Conservation (phyloP, 1,140 invertebrate genomes). For the Drosophila erecta region DNA sequence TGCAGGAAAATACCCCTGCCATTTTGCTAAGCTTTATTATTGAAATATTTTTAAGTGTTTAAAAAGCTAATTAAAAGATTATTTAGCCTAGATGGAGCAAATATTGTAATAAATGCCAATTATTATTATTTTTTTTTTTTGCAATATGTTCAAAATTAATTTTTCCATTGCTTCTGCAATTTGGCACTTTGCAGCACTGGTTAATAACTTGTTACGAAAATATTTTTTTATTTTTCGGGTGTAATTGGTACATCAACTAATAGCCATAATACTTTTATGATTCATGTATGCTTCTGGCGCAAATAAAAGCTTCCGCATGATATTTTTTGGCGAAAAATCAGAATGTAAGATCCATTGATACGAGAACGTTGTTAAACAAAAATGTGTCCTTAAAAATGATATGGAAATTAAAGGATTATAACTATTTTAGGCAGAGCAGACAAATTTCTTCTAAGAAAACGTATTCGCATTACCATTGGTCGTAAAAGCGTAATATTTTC, state of each 20-base stretch:
- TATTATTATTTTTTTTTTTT: background rate
- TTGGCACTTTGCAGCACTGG: conserved; percentile 10
- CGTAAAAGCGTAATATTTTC: background rate
- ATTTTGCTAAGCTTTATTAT: background rate
- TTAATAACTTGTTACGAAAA: conserved; percentile 1
- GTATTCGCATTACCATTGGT: conserved; percentile 3
- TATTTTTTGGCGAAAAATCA: conserved; percentile 7
- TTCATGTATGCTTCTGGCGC: conserved; percentile 67
- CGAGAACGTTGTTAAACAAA: background rate
- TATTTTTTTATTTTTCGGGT: background rate
- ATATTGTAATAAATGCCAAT: too few relatives aligned
- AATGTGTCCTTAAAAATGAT: too few relatives aligned
- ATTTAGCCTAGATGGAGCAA: background rate
- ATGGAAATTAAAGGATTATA: background rate
- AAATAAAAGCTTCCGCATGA: conserved; percentile 51
- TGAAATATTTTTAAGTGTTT: background rate
- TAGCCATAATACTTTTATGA: conserved; percentile 63
- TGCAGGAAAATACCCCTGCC: background rate
- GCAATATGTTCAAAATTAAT: too few relatives aligned
- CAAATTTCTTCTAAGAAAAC: too few relatives aligned
- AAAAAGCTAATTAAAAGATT: background rate
- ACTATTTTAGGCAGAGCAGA: background rate
- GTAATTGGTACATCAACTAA: conserved; percentile 15
- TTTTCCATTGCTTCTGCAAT: background rate
- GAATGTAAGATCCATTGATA: conserved; percentile 28